A percentile compares a stretch with the other conserved stretches of the same genome.
phyloP scores from a whole-genome alignment of 35 echinoderm and acorn worm genomes.

The Hemicentrotus pulcherrimus region DNA sequence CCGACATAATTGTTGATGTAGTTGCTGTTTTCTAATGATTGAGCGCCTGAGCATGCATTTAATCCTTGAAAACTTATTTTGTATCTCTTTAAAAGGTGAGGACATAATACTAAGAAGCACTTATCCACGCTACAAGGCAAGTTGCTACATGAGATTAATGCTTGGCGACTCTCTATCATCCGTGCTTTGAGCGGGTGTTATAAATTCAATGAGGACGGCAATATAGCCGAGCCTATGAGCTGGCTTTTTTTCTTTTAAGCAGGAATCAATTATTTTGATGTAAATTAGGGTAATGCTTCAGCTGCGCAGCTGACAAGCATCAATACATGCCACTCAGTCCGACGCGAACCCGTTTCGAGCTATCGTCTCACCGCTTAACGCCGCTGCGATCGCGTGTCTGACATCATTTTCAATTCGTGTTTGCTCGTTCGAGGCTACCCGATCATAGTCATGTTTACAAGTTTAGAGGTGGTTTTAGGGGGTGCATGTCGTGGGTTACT shows the following conservation, averaged over 20 bases:
- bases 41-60: not conserved
- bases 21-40: no score
- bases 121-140: constrained; percentile 3
- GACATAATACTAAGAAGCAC: not conserved
- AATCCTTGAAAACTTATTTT: not conserved
- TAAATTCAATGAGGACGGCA: not conserved
- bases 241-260: not conserved
- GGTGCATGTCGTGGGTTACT: not conserved
- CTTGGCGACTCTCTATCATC: not conserved
- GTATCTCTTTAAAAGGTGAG: not conserved
- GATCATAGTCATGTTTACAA: constrained; percentile 32
- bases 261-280: constrained; percentile 47
- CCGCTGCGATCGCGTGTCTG: constrained; percentile 26
- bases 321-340: constrained; percentile 40
- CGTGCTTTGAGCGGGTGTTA: not conserved
- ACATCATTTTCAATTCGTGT: constrained; percentile 43
- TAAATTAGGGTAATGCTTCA: constrained; percentile 42
- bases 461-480: not conserved
- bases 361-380: constrained; percentile 22
- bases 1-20: no score
- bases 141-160: not conserved
- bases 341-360: not conserved
- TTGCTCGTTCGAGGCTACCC: constrained; percentile 39
- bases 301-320: constrained; percentile 35
- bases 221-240: not conserved